phyloP scores from a whole-genome alignment of 2,113 vertebrate species.

The Prunella fulvescens region DNA sequence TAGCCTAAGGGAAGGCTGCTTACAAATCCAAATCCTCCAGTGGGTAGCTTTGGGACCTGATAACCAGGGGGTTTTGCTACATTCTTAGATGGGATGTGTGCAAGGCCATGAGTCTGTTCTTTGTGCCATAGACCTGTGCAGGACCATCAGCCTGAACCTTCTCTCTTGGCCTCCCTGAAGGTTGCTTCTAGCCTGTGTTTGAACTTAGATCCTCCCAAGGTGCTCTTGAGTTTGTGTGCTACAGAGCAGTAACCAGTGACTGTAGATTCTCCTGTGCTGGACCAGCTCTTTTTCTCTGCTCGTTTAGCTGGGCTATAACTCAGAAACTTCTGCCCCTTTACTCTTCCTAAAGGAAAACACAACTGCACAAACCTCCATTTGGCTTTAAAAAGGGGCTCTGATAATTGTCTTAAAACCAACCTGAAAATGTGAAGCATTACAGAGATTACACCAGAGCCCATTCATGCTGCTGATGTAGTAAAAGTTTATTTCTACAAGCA shows the following conservation, averaged over 20 bases:
- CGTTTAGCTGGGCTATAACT: neutral
- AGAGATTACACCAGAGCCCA: neutral
- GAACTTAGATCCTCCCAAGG: neutral
- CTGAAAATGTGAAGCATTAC: neutral
- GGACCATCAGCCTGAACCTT: neutral
- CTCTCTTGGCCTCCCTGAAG: neutral
- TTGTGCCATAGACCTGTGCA: neutral
- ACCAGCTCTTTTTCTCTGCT: neutral
- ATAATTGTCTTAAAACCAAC: constrained; percentile 20
- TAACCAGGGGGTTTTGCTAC: neutral
- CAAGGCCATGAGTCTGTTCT: neutral
- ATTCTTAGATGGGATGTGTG: neutral
- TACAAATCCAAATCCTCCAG: neutral
- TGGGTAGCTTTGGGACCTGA: neutral
- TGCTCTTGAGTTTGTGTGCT: neutral
- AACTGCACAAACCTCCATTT: neutral
- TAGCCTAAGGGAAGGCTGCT: neutral
- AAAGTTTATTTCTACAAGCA: constrained; percentile 20
- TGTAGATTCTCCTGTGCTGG: neutral
- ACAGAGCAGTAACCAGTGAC: neutral
- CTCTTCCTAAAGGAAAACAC: neutral
- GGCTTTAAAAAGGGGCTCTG: neutral
- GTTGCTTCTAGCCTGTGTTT: neutral
- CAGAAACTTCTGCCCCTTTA: neutral
- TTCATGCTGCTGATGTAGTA: neutral